Conservation (phyloP, 2,113 vertebrate species). For the Gallinago jamesoni region DNA sequence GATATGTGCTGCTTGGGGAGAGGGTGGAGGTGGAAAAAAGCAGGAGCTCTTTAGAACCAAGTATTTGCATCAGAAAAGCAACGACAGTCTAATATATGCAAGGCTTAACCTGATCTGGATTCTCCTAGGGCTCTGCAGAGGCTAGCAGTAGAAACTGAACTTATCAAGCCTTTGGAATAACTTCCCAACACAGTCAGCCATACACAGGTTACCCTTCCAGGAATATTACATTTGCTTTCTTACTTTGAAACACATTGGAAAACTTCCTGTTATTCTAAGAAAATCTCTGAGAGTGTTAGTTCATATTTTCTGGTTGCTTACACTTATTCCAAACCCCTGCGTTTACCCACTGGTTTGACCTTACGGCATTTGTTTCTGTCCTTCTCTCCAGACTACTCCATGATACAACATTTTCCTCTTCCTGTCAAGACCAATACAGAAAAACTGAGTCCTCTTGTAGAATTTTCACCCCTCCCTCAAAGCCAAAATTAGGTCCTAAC, state of each 20-base stretch:
- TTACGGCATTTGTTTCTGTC: background rate
- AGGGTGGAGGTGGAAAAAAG: background rate
- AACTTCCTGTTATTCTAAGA: background rate
- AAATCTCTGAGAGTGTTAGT: accelerated
- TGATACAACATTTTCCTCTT: background rate
- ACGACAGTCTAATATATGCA: background rate
- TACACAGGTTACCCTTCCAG: background rate
- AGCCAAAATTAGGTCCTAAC: background rate
- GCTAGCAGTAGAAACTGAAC: background rate
- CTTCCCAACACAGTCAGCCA: background rate
- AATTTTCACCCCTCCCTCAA: background rate
- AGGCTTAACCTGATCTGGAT: background rate
- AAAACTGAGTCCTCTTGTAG: background rate
- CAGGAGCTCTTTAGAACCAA: background rate
- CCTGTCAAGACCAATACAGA: background rate
- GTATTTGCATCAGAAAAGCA: background rate
- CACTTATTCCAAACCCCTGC: background rate
- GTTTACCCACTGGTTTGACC: background rate
- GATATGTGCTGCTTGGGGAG: background rate
- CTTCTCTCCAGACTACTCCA: background rate
- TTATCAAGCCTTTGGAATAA: background rate
- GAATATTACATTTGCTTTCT: background rate
- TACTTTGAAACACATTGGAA: background rate
- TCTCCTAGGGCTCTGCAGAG: background rate
- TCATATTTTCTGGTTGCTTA: background rate